Evolutionary conservation across 1,140 invertebrate genomes (phyloP).

Genomic region (Trichonephila clavipes): DNA sequence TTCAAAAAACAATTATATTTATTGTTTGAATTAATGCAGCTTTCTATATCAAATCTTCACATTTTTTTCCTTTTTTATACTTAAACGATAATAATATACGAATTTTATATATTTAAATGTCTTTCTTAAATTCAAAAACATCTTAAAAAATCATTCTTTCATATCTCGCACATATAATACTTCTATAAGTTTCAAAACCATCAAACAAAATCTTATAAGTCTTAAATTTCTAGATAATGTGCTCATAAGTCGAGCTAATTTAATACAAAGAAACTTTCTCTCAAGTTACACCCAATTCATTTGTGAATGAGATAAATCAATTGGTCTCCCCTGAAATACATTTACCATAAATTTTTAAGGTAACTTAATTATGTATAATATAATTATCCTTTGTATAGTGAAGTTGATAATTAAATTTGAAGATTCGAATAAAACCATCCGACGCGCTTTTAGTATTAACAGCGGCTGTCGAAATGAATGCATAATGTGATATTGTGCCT

Average conservation of each 20-base stretch:
- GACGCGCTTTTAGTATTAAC: not conserved
- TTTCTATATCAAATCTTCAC: no score
- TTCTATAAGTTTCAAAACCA: no score
- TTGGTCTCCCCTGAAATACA: not conserved
- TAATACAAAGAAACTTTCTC: not conserved
- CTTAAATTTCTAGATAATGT: not conserved
- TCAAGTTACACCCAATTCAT: not conserved
- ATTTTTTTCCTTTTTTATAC: no score
- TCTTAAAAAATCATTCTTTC: no score
- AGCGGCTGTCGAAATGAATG: not conserved
- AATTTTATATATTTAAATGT: no score
- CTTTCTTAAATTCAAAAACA: no score
- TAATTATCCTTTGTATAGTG: not conserved
- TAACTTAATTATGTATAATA: not conserved
- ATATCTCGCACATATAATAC: no score
- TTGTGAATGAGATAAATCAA: not conserved
- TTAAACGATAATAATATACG: no score
- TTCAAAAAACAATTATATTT: no score
- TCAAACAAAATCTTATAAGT: no score
- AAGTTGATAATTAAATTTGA: constrained; percentile 36
- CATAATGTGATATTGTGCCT: constrained; percentile 7
- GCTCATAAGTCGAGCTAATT: not conserved
- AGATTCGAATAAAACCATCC: not conserved
- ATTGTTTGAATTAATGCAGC: no score
- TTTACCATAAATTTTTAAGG: not conserved